Evolutionary conservation across 2,888 invertebrate genomes (phyloP).

Genomic region (Aquatica leii): DNA sequence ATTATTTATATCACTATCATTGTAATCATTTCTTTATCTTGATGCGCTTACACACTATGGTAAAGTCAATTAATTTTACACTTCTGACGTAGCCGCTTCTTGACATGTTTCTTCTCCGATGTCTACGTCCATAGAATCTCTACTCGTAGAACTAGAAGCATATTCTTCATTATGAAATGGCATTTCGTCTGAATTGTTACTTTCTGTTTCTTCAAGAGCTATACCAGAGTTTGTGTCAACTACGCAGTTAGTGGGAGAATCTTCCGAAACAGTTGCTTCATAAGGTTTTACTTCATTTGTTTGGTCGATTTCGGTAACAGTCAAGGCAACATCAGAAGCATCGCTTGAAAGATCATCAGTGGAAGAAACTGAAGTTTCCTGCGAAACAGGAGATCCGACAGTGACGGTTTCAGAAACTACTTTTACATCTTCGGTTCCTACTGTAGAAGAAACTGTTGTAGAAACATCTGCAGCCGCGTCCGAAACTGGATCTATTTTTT

Average conservation of each 20-base stretch:
- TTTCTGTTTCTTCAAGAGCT: conserved; percentile 39
- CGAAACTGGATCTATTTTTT: not conserved
- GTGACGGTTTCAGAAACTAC: conserved; percentile 3
- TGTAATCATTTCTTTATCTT: not conserved
- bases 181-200: conserved; percentile 8
- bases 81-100: conserved; percentile 21
- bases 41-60: not conserved
- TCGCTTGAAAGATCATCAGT: conserved; percentile 20
- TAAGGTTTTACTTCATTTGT: conserved; percentile 56
- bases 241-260: conserved; percentile 60
- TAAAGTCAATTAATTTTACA: conserved; percentile 3
- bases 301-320: conserved; percentile 27
- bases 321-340: conserved; percentile 14
- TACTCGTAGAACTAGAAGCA: conserved; percentile 23
- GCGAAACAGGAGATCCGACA: not conserved
- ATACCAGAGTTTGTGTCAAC: conserved; percentile 47
- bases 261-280: conserved; percentile 51
- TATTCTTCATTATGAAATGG: conserved; percentile 11
- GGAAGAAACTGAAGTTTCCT: conserved; percentile 21
- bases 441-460: conserved; percentile 13
- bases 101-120: conserved; percentile 28
- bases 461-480: conserved; percentile 14
- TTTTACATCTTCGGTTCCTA: not conserved
- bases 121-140: conserved; percentile 25
- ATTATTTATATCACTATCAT: conserved; percentile 10